Conservation (phyloP, 2,797 vertebrate genomes). For the Ptychadena robeensis region DNA sequence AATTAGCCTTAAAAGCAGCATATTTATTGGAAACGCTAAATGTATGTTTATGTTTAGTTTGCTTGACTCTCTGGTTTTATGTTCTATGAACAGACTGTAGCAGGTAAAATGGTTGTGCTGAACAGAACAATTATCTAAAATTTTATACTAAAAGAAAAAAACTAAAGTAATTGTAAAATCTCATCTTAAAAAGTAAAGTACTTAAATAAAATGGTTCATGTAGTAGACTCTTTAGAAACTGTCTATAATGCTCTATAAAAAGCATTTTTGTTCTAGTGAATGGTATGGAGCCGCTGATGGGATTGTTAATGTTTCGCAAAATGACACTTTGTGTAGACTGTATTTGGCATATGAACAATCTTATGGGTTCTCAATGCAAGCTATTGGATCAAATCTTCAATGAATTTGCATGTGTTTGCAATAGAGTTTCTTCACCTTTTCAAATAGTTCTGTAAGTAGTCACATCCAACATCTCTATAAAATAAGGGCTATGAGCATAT, state of each 20-base stretch:
- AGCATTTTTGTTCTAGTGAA: too few relatives aligned
- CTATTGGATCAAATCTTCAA: too few relatives aligned
- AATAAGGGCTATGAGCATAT: too few relatives aligned
- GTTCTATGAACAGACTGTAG: slow-evolving; percentile 16
- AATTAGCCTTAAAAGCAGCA: slow-evolving; percentile 23
- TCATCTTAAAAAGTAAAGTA: neutral
- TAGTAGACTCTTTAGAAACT: neutral
- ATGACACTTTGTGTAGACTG: too few relatives aligned
- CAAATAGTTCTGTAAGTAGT: too few relatives aligned
- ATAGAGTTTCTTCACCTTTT: too few relatives aligned
- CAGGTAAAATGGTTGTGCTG: slow-evolving; percentile 33
- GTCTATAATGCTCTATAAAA: neutral
- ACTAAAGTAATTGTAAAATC: neutral
- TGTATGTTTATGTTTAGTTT: slow-evolving; percentile 32
- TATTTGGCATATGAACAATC: too few relatives aligned
- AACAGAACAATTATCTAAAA: slow-evolving; percentile 35
- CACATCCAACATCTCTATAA: too few relatives aligned
- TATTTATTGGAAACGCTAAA: slow-evolving; percentile 40
- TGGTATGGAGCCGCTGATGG: too few relatives aligned
- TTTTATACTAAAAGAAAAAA: slow-evolving; percentile 23
- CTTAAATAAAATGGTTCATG: slow-evolving; percentile 3
- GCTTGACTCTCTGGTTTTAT: slow-evolving; percentile 30
- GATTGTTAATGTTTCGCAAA: too few relatives aligned
- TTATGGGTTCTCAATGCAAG: too few relatives aligned
- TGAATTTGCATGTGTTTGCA: too few relatives aligned